Base-by-base conservation (phyloP, 2,888 invertebrate species). In the Sisyra nigra region DNA sequence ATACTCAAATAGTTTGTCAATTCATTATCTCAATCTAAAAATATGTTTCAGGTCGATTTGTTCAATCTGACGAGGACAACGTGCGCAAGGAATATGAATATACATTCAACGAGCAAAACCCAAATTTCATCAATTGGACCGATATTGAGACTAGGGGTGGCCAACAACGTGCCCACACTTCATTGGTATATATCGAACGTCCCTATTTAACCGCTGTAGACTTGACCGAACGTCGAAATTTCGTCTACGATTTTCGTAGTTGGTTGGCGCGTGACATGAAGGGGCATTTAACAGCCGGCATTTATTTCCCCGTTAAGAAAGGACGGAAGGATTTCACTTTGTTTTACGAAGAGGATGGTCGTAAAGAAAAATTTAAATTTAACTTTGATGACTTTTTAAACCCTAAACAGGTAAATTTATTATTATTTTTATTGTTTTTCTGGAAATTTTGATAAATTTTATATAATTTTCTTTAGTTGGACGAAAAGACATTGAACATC, bases 151-250 rank as follows among this genome's bases (percentile, higher is more conserved):
- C 79, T 46, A 68, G 77, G 44, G 74, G 71, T 4, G 72, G 68
- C 43, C 69, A 76, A 51, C 62, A 63, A 54, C 63, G 64, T 50
- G 53, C 47, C 38, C 58, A 61, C 54, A 75, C 75, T 52, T 83
- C 82, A 30, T 67, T 91, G 41, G 74, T 92, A 49, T 91, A 86
- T 58, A 74, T 84, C 44, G 80, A 79, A 41, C 74, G 76, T 56
- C 79, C 86, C 4, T 89, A 85, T 58, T 66, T 81, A 50, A 80
- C 82, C 41, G 83, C 86, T 38, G 73, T 91, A 42, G 80, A 80
- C 57, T 84, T 91, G 19, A 87, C 91, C 0, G 91, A 92, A 59
- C 78, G 91, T 54, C 75, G 92, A 52, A 91, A 91, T 61, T 65
- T 91, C 54, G 81, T 85, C 15, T 91, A 89, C 68, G 82, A 84